Percentiles rank a stretch among this genome's conserved stretches.
Conservation (phyloP, 1,140 invertebrate genomes). For the Plutomurus gul region DNA sequence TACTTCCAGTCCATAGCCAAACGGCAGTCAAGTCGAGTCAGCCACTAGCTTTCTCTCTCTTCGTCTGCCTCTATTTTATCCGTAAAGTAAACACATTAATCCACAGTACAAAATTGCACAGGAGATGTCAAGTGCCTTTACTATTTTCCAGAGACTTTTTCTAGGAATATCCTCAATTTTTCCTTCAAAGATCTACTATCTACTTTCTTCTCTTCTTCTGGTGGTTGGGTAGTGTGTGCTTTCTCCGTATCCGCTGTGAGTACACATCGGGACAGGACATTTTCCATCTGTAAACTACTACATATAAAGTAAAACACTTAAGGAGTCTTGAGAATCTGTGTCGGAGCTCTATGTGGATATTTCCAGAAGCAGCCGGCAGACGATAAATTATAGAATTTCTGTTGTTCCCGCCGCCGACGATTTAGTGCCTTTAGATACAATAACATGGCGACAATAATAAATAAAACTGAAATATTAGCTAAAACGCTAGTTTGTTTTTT, state of each 20-base stretch:
- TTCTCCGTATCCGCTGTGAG: too few species aligned
- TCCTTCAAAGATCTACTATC: not conserved
- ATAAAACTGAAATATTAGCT: not conserved
- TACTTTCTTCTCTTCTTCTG: not conserved
- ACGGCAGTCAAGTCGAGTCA: too few species aligned
- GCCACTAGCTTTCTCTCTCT: not conserved
- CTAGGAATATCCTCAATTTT: not conserved
- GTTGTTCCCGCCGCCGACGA: not conserved
- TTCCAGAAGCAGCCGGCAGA: not conserved
- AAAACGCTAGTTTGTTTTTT: not conserved
- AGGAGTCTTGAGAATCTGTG: too few species aligned
- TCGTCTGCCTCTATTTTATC: not conserved
- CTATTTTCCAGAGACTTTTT: not conserved
- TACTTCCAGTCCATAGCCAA: not conserved
- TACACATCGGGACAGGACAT: too few species aligned
- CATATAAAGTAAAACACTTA: too few species aligned
- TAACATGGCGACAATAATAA: constrained; percentile 20
- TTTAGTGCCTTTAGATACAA: not conserved
- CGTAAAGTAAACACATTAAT: not conserved
- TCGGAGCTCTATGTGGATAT: too few species aligned
- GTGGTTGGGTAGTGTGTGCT: not conserved
- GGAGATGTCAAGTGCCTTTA: not conserved
- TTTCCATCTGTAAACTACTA: too few species aligned
- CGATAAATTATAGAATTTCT: not conserved
- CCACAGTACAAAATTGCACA: not conserved